Evolutionary conservation across 1,140 invertebrate species (phyloP), one percentile per base, ranked within the genome.

Genomic region (Phortica variegata): DNA sequence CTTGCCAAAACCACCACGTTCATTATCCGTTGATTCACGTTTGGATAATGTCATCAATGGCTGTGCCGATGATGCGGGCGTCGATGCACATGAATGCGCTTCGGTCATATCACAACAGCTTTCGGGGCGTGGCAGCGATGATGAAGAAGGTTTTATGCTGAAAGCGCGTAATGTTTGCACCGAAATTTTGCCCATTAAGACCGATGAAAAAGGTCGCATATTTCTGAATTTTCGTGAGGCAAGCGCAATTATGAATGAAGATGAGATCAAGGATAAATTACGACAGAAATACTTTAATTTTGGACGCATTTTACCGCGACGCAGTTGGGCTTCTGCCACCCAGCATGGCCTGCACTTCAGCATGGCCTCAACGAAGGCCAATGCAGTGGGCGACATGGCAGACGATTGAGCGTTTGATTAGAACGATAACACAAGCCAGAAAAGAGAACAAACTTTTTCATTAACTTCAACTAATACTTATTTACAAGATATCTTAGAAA

Each of bases 111-210:
- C 31, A 9, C 31, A 32, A 9, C 48, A 3, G 20, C 41, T 8
- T 33, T n/a, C 31, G 31, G 5, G 53, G 26, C 12, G 44, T 26
- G 23, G 23, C 23, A 49, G n/a, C 46, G 23, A 56, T 26, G 56
- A 57, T 3, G 63, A 74, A 10, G 72, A 75, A 39, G 72, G 71
- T 1, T 74, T 74, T 32, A 38, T 75, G 0, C 50, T 74, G 1
- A 75, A 75, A 31, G 70, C 73, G 0, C 70, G 73, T 8, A 76
- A 73, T 37, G 73, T 76, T 1, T 76, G 73, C 52, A 76, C 73
- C 3, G 73, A 76, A 46, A 75, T 76, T 9, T 40, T 76, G 16
- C 73, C 73, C 13, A 75, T 76, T 17, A 75, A 75, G 12, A 75
- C 73, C 12, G 73, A 75, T 18, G 73, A 75, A 9, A 75, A 75